These are phyloP conservation scores for Excalfactoria chinensis DNA, from an alignment of 2,113 vertebrate genomes.

Conservation along the genomic window DNA sequence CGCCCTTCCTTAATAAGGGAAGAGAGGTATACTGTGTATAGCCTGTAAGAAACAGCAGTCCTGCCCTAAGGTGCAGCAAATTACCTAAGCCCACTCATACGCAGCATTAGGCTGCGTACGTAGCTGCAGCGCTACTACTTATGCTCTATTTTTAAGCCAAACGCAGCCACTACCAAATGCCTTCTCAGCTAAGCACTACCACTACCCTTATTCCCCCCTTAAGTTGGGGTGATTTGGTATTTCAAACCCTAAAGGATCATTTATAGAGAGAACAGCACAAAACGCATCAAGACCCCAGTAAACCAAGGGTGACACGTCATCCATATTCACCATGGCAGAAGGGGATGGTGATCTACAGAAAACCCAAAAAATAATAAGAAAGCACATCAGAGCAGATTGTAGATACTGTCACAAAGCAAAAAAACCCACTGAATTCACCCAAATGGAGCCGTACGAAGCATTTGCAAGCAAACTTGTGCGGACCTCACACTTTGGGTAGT, in stretches of 20 bases:
- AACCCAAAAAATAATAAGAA: fast-evolving
- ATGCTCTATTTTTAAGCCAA: background rate
- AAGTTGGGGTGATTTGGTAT: background rate
- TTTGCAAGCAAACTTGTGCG: constrained; percentile 3
- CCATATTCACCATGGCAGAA: background rate
- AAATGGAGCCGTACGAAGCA: background rate
- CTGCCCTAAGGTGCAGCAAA: background rate
- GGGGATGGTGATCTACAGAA: background rate
- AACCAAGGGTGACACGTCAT: too few species aligned
- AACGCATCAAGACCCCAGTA: fast-evolving
- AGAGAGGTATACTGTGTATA: background rate
- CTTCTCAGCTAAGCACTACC: background rate
- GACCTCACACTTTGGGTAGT: background rate
- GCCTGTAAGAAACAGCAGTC: background rate
- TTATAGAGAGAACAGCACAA: background rate
- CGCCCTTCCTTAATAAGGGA: background rate
- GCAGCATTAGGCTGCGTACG: background rate
- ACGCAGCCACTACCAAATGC: background rate
- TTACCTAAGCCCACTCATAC: background rate
- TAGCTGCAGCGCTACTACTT: background rate
- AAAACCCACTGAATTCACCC: background rate
- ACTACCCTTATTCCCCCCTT: background rate
- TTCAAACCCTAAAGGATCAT: background rate
- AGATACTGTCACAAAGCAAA: background rate
- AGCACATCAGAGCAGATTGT: background rate